Percentiles rank a stretch among this genome's conserved stretches.
Conservation (phyloP, 37 sponge, comb jelly and placozoan species). For the Hexactinellida sp. region DNA sequence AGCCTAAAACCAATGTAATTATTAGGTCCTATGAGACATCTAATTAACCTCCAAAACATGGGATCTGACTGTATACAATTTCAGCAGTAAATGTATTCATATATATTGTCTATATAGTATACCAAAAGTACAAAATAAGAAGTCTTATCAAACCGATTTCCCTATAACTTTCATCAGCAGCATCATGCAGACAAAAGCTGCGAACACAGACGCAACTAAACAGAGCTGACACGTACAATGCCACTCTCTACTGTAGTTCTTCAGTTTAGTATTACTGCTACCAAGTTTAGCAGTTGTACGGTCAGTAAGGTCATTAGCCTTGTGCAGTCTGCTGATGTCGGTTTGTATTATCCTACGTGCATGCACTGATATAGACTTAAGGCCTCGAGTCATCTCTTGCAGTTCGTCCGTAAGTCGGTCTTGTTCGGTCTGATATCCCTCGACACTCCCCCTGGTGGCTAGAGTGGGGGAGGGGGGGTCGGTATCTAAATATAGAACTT, state of each 20-base stretch:
- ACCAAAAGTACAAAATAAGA: no score
- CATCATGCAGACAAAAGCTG: neutral
- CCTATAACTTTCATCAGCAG: neutral
- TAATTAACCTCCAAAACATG: no score
- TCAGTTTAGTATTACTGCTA: neutral
- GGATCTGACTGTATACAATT: no score
- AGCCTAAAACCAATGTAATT: no score
- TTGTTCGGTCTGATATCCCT: neutral
- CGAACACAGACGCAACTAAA: neutral
- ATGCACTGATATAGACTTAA: neutral
- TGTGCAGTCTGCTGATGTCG: neutral
- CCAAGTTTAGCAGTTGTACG: neutral
- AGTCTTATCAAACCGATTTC: neutral
- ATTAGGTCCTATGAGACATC: no score
- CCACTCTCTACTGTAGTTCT: neutral
- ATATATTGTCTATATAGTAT: no score
- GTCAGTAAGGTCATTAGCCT: neutral
- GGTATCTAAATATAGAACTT: no score
- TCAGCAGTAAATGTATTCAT: no score
- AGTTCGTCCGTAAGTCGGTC: neutral
- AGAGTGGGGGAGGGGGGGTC: neutral
- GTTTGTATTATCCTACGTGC: neutral
- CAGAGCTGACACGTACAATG: conserved; percentile 5
- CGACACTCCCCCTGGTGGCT: neutral
- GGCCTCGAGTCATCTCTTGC: neutral